Base-by-base conservation (phyloP, 2,113 vertebrate species). In the Montifringilla adamsi region DNA sequence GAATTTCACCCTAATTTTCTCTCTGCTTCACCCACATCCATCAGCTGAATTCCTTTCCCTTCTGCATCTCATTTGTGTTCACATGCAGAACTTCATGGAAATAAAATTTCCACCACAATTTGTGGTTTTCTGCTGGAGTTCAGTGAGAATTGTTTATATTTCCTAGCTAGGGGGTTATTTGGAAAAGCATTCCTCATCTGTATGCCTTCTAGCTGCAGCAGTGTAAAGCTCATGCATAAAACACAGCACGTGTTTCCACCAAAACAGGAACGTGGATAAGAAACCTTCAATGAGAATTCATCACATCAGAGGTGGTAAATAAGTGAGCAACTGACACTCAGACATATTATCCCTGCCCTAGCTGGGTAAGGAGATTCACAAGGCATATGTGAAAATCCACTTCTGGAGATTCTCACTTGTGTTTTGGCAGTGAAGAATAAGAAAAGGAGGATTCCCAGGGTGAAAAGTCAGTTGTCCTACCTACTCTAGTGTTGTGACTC, bases 131-230 rank as follows among this genome's bases (percentile, higher is more conserved):
- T 94, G 77, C 84, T 46, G 52, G 35, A 91, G 60, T 9, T 87
- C 27, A 47, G 56, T 31, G 60, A 74, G 69, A 64, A 74, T 39
- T 81, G 43, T 87, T 91, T 81, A 19, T 79, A 52, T 77, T 94
- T 93, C 81, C 84, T 91, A 89, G 77, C 47, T 13, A 41, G 77
- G 17, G 47, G 72, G 47, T 81, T 74, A 41, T 77, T 89, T 81
- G 76, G 76, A 91, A 28, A 58, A 64, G 60, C 64, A 53, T 87
- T 95, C 55, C 77, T 91, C 89, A 81, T 92, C 89, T 76, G 49
- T 73, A 43, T 43, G 55, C 81, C 68, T 93, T 35, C 73, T 26
- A 73, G 73, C 59, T 91, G 72, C 77, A 84, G 77, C 53, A 73
- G 41, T 7, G 77, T 67, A 86, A 63, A 91, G 64, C 68, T 81